phyloP scores from a whole-genome alignment of 2,888 invertebrate genomes.

The Drosophila percnosoma region DNA sequence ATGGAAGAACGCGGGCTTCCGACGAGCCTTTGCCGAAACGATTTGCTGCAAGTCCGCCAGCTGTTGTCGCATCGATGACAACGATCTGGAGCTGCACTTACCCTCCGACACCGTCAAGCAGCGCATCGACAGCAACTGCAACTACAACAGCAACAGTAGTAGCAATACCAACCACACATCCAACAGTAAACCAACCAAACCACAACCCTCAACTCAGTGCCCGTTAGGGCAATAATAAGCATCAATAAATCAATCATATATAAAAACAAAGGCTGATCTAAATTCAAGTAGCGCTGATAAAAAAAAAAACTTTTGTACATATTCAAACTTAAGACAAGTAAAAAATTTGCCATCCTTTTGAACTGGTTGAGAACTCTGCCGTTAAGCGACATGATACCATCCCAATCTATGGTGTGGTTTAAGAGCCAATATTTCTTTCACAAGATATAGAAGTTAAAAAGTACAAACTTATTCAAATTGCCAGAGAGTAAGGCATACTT shows the following conservation, averaged over 20 bases:
- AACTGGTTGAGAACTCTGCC: background rate
- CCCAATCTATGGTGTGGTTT: background rate
- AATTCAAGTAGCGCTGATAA: background rate
- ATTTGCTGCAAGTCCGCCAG: constrained; percentile 86
- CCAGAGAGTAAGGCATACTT: too few species aligned
- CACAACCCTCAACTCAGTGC: constrained; percentile 48
- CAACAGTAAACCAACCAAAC: constrained; percentile 4
- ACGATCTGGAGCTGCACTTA: constrained; percentile 50
- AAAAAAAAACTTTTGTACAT: background rate
- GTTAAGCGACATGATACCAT: background rate
- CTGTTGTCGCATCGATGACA: constrained; percentile 61
- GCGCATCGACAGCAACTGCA: constrained; percentile 53
- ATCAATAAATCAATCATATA: constrained; percentile 16
- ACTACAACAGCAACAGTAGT: constrained; percentile 12
- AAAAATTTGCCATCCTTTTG: background rate
- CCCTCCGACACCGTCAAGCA: constrained; percentile 67
- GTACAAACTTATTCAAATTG: too few species aligned
- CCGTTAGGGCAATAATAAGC: constrained; percentile 30
- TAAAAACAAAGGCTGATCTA: background rate
- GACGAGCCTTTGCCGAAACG: constrained; percentile 89
- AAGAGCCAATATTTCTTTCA: background rate
- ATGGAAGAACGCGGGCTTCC: constrained; percentile 93
- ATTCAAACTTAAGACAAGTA: background rate
- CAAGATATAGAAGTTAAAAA: background rate
- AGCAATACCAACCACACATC: constrained; percentile 3